Evolutionary conservation across 2,113 vertebrate genomes (phyloP), one percentile per base, ranked within the genome.

Genomic region (Apteryx owenii): DNA sequence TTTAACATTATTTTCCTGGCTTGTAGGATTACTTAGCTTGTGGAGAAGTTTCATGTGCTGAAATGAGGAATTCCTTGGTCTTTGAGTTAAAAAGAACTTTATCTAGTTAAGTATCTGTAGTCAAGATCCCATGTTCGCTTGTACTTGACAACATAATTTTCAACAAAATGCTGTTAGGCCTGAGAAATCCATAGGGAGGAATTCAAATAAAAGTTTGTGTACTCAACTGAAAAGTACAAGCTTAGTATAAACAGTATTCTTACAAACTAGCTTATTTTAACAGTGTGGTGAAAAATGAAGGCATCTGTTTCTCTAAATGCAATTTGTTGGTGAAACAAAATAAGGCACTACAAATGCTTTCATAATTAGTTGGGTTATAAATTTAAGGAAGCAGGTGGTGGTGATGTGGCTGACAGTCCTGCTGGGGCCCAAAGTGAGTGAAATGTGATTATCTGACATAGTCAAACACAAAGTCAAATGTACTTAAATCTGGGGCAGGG

Each of bases 281-380:
- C 40, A 10, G 2, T 9, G 26, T 25, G 53, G 54, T 85, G 56
- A 6, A 68, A 38, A 26, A 28, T 17, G 8, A 53, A 68, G 50
- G 64, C 36, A n/a, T 65, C 51, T 64, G 28, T 44, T 90, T 88
- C 79, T 48, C 17, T 48, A 16, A 2, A 36, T 40, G 38, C 33
- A 1, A 8, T 9, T 31, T 62, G 64, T 4, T 71, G 69, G 25
- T 66, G 5, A 26, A 71, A 9, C 19, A 7, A 60, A 71, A 26
- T 53, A 17, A 68, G 88, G 76, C 46, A 10, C n/a, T 51, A 68
- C 33, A 22, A 1, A 3, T 8, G 56, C 66, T 79, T 62, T 54
- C 36, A 53, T 42, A 17, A 4, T 31, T 33, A 1, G 26, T 3
- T 4, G 2, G 62, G 26, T 2, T 12, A 23, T 0, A 1, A 9